Conservation (phyloP, 2,113 vertebrate genomes). For the Ursus arctos region DNA sequence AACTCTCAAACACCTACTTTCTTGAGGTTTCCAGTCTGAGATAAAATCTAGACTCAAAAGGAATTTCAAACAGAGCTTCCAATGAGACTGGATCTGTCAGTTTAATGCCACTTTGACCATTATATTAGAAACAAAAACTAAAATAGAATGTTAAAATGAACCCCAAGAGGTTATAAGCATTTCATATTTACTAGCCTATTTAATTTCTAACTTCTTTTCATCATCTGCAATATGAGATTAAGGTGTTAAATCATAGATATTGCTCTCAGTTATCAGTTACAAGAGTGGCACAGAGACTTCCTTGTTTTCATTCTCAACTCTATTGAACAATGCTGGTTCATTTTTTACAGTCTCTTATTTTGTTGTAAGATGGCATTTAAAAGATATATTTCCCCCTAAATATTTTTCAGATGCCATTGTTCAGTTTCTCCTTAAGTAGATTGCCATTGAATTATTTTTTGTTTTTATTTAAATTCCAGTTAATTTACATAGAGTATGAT, state of each 20-base stretch:
- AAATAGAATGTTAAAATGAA: neutral
- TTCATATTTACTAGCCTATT: neutral
- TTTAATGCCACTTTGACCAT: neutral
- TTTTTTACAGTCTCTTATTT: neutral
- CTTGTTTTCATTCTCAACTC: neutral
- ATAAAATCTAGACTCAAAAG: neutral
- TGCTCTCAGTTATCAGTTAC: neutral
- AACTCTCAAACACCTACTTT: neutral
- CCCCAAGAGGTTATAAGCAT: neutral
- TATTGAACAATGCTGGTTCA: neutral
- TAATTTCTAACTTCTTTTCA: neutral
- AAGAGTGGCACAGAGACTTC: neutral
- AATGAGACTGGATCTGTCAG: neutral
- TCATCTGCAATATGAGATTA: neutral
- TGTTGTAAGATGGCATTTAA: neutral
- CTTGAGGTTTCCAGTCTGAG: neutral
- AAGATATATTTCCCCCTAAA: neutral
- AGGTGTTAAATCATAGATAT: neutral
- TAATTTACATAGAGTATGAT: neutral
- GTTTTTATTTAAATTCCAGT: neutral
- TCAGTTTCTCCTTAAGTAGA: neutral
- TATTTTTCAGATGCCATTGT: neutral
- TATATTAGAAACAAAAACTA: neutral
- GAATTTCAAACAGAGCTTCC: neutral
- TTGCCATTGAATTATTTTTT: neutral